Base-by-base conservation (phyloP, 1,140 invertebrate species). In the Melitaea cinxia region DNA sequence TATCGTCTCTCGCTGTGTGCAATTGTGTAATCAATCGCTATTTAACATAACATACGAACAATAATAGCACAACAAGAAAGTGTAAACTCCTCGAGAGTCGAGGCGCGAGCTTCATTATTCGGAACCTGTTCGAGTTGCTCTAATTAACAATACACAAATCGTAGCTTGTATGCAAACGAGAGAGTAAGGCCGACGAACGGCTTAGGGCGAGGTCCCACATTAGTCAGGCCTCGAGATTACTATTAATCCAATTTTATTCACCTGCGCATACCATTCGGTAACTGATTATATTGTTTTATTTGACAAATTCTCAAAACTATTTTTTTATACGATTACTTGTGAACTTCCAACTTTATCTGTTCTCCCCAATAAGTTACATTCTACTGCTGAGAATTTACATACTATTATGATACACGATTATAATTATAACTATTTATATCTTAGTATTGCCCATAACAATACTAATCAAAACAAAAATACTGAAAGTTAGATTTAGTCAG, bases 91-190 rank as follows among this genome's bases (percentile, higher is more conserved):
- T 82, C 78, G 63, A 61, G 71, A 73, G 78, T 73, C 68, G 74
- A 73, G 80, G 76, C 68, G 74, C 77, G 70, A 82, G 73, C 77
- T 81, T 72, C 80, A 82, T 82, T 85, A 82, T 80, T 82, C 62
- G 70, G 77, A 85, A 90, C 88, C 88, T 82, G 88, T 88, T 88
- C 80, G 64, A 76, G 77, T 77, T 88, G 85, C 83, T 89, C 88
- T 89, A 89, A 91, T 90, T 90, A 90, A 89, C 86, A 87, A 90
- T 85, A 89, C 86, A 90, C 88, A 89, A 90, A 90, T 90, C 86
- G 88, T 83, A 88, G 82, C 86, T 87, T 90, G 88, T 90, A 89
- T 90, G 88, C 85, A 89, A 90, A 90, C 88, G 82, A 88, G 82
- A 68, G 63, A 61, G 73, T 70, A 72, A 76, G 74, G 72, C 75